These are phyloP conservation scores for Clytia hemisphaerica DNA, from an alignment of 30 jellyfish, hydroid and myxozoan species.

Conservation along the genomic window DNA sequence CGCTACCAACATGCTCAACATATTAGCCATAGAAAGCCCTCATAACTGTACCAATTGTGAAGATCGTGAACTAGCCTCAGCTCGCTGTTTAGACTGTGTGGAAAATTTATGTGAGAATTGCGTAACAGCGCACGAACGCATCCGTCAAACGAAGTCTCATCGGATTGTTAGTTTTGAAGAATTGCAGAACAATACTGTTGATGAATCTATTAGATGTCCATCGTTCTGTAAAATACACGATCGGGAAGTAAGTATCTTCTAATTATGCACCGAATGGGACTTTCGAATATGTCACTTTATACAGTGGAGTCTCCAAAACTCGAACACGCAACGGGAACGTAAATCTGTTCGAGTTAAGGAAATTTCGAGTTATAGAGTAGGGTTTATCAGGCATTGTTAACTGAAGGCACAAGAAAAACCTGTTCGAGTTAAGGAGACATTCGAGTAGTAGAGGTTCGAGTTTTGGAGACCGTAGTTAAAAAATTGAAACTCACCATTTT, in stretches of 20 bases:
- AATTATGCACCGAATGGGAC: not conserved
- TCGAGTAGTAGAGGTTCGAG: too few species aligned
- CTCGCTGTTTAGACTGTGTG: constrained; percentile 96
- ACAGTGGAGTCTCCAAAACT: too few species aligned
- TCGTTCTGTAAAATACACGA: constrained; percentile 91
- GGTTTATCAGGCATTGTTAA: too few species aligned
- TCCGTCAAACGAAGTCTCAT: constrained; percentile 94
- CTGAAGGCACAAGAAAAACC: too few species aligned
- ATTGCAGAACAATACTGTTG: constrained; percentile 89
- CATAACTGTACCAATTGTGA: constrained; percentile 89
- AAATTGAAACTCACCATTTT: too few species aligned
- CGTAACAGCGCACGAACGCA: constrained; percentile 93
- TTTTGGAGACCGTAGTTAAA: too few species aligned
- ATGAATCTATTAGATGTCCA: constrained; percentile 90
- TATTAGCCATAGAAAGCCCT: constrained; percentile 82
- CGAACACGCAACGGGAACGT: too few species aligned
- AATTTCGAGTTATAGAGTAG: too few species aligned
- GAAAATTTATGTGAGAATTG: constrained; percentile 86
- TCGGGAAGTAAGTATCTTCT: constrained; percentile 52
- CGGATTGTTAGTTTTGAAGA: constrained; percentile 83
- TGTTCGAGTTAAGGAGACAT: too few species aligned
- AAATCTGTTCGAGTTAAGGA: too few species aligned
- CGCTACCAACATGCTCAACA: constrained; percentile 77
- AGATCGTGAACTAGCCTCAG: constrained; percentile 81
- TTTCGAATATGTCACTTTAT: not conserved